Percentiles rank a stretch among this genome's conserved stretches.
Conservation (phyloP, 2,797 vertebrate genomes). For the Lophura swinhoii region DNA sequence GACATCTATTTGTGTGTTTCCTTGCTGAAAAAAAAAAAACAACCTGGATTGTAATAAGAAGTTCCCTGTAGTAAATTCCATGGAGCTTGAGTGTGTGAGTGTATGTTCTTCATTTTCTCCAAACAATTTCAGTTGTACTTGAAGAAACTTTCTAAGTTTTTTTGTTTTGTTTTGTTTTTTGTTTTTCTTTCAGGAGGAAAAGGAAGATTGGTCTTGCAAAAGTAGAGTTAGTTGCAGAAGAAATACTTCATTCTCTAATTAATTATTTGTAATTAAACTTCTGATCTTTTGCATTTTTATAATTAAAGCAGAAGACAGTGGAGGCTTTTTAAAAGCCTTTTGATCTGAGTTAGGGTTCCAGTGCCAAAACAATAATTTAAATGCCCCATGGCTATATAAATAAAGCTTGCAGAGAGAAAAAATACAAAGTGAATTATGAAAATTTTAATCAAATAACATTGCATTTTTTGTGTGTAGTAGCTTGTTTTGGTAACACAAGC, state of each 20-base stretch:
- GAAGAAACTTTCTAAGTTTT: neutral
- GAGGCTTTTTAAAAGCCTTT: slow-evolving; percentile 15
- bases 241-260: neutral
- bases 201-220: neutral
- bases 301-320: slow-evolving; percentile 21
- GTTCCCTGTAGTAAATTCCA: neutral
- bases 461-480: slow-evolving; percentile 66
- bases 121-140: neutral
- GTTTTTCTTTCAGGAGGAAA: neutral
- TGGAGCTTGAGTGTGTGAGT: neutral
- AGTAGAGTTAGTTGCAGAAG: neutral
- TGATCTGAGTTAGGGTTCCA: slow-evolving; percentile 40
- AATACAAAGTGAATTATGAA: slow-evolving; percentile 57
- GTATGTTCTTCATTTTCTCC: slow-evolving; percentile 9
- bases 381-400: slow-evolving; percentile 8
- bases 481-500: slow-evolving; percentile 31
- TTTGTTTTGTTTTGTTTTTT: too few species aligned
- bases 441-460: slow-evolving; percentile 57
- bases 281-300: neutral
- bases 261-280: slow-evolving; percentile 42
- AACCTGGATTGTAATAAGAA: neutral
- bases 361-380: slow-evolving; percentile 50
- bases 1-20: neutral
- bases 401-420: slow-evolving; percentile 50
- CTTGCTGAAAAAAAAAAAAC: neutral